Conservation (phyloP, 2,113 vertebrate species). For the Mormoops blainvillei region DNA sequence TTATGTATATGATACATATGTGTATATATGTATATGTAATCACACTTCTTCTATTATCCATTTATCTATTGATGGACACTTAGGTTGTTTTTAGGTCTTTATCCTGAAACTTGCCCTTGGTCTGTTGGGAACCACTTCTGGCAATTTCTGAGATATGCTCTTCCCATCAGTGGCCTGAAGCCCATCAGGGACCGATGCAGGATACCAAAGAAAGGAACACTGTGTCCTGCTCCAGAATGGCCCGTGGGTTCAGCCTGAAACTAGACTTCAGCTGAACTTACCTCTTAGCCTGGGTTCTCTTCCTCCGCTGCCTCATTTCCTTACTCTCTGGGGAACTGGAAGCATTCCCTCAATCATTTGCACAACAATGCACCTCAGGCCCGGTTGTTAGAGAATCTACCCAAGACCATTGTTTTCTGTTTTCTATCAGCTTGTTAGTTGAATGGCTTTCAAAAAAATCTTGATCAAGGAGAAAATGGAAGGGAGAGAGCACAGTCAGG, state of each 20-base stretch:
- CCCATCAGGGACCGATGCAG: neutral
- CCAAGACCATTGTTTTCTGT: neutral
- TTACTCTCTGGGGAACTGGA: neutral
- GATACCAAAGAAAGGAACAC: neutral
- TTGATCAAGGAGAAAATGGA: neutral
- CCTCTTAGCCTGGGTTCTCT: neutral
- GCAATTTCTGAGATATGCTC: neutral
- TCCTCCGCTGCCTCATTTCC: neutral
- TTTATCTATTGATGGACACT: too few relatives aligned
- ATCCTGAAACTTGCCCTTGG: neutral
- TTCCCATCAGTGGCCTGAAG: neutral
- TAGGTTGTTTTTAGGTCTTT: neutral
- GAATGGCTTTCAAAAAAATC: neutral
- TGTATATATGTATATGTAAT: too few relatives aligned
- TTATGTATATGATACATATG: too few relatives aligned
- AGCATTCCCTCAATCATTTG: too few relatives aligned
- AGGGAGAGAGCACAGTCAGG: neutral
- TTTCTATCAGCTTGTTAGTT: neutral
- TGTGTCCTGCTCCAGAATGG: neutral
- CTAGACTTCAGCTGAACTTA: neutral
- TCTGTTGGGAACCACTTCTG: neutral
- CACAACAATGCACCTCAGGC: neutral
- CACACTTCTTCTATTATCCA: too few relatives aligned
- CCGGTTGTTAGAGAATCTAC: neutral
- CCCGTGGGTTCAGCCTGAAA: neutral